Conservation (phyloP, 1,140 invertebrate genomes). For the Listronotus oregonensis region DNA sequence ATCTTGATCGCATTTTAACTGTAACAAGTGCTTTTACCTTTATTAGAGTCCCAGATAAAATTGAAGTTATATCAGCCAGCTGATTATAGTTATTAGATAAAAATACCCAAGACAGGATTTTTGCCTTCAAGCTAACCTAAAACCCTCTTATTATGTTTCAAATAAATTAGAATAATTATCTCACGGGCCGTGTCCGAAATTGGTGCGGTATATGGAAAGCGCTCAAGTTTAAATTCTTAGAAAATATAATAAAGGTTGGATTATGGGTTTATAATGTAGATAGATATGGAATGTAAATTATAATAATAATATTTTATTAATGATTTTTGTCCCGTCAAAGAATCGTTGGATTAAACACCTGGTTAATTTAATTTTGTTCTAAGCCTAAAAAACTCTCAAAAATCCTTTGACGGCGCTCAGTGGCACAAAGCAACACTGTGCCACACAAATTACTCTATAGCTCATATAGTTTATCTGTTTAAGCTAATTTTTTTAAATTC, state of each 20-base stretch:
- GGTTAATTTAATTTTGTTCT: too few species aligned
- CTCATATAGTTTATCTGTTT: too few species aligned
- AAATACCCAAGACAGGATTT: slow-evolving; percentile 33
- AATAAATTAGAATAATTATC: slow-evolving; percentile 36
- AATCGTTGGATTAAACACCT: too few species aligned
- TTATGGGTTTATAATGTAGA: slow-evolving; percentile 19
- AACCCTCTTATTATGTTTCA: slow-evolving; percentile 26
- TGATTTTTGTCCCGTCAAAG: background rate
- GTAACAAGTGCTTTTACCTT: slow-evolving; percentile 36
- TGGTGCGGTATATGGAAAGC: slow-evolving; percentile 26
- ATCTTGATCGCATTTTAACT: slow-evolving; percentile 33
- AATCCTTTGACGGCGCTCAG: too few species aligned
- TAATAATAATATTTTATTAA: slow-evolving; percentile 1
- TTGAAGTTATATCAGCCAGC: slow-evolving; percentile 21
- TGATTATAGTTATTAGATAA: slow-evolving; percentile 36
- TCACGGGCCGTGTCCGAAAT: slow-evolving; percentile 26
- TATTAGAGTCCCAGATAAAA: slow-evolving; percentile 37
- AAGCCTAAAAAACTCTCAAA: too few species aligned
- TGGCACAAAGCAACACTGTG: too few species aligned
- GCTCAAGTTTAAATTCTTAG: slow-evolving; percentile 19
- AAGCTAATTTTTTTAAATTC: too few species aligned
- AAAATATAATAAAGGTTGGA: slow-evolving; percentile 20
- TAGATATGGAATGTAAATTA: too few species aligned
- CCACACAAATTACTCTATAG: too few species aligned
- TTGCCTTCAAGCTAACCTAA: slow-evolving; percentile 4